These are phyloP conservation scores for Cyprinodon variegatus DNA, from an alignment of 2,113 vertebrate species.

Conservation along the genomic window DNA sequence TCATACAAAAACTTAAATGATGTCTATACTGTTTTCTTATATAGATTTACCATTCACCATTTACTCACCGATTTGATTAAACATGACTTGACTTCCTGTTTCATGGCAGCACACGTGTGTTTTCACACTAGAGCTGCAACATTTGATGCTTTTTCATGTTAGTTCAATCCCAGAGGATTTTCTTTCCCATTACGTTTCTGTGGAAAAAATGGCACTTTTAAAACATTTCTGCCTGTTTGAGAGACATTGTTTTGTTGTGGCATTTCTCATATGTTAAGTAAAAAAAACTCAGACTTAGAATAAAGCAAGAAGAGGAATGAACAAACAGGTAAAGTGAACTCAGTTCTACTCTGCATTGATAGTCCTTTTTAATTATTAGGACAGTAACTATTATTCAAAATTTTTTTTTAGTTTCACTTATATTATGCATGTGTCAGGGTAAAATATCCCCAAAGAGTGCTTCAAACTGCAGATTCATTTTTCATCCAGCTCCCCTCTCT, in stretches of 20 bases:
- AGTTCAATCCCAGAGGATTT: not conserved
- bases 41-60: not conserved
- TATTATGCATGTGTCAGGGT: conserved; percentile 11
- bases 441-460: conserved; percentile 9
- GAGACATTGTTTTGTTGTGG: not conserved
- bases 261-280: not conserved
- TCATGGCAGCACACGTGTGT: not conserved
- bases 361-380: not conserved
- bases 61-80: not conserved
- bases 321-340: not conserved
- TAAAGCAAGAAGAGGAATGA: not conserved
- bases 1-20: not conserved
- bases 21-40: not conserved
- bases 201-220: not conserved
- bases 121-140: too few species aligned
- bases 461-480: conserved; percentile 59
- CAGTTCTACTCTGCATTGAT: not conserved
- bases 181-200: not conserved
- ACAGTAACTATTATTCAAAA: not conserved
- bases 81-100: not conserved
- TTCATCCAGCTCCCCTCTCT: conserved; percentile 33
- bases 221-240: not conserved
- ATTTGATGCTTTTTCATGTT: not conserved
- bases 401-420: not conserved
- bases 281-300: not conserved